Evolutionary conservation across 2,113 vertebrate genomes (phyloP), one percentile per base, ranked within the genome.

Genomic region (Seriola dumerili): DNA sequence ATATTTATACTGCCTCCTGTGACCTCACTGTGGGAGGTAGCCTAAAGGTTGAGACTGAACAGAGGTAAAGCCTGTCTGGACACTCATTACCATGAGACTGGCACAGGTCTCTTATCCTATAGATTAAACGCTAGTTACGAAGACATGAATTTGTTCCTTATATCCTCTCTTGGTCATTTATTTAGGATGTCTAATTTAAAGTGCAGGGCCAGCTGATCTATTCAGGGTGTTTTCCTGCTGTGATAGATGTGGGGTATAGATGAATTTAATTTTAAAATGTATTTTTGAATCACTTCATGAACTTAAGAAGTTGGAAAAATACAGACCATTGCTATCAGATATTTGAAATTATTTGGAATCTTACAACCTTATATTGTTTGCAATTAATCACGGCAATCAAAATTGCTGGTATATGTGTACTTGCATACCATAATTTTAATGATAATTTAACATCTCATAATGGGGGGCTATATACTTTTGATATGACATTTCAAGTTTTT

Each of bases 11-110:
- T 34, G 34, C 38, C 17, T 7, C 40, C 17, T 7, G 10, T 83
- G 69, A 58, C 83, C 70, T 78, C 19, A 40, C 29, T 54, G 44
- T 62, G 55, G 40, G 42, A 78, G 57, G 72, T 67, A 55, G 29
- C 29, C 29, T 29, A 75, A 80, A 83, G 83, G 79, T 44, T 83
- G 71, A 76, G 64, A 32, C 55, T 55, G n/a, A 66, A 23, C 46
- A 1, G 16, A 40, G 29, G 21, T 72, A 40, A 80, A 63, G 21
- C 19, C 61, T 38, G 69, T 83, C 86, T 88, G 80, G 59, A 52
- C 58, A 44, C 29, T 66, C 29, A 65, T 68, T 71, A 66, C 38
- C 61, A 61, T 25, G 14, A 79, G 61, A 72, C n/a, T 80, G 48
- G 69, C 9, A 29, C 6, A 3, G 2, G 58, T 68, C 55, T 70